These are phyloP conservation scores for Tolypeutes matacus DNA, from an alignment of 2,797 vertebrate species.

Conservation along the genomic window DNA sequence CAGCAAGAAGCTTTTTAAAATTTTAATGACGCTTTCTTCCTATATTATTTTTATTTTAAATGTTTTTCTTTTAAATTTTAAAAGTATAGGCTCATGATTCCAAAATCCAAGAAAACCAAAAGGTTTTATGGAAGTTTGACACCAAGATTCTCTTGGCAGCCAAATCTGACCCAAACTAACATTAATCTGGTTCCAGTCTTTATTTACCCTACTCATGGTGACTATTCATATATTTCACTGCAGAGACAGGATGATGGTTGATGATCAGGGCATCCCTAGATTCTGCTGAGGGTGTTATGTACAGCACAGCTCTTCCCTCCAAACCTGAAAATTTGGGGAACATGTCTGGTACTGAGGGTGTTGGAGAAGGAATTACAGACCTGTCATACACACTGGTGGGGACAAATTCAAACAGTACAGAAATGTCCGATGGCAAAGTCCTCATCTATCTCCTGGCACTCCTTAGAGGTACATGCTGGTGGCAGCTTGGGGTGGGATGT, in stretches of 20 bases:
- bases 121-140: background rate
- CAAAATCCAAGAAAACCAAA: background rate
- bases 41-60: background rate
- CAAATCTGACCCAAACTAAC: background rate
- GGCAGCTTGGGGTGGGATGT: background rate
- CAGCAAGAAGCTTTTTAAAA: background rate
- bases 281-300: background rate
- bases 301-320: background rate
- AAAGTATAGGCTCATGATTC: background rate
- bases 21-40: background rate
- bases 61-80: background rate
- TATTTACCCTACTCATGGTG: background rate
- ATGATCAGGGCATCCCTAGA: background rate
- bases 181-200: background rate
- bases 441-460: background rate
- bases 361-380: background rate
- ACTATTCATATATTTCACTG: background rate
- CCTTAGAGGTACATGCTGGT: background rate
- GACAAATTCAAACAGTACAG: background rate
- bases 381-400: background rate
- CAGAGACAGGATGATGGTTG: background rate
- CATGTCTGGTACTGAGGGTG: background rate
- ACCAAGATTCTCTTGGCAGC: background rate
- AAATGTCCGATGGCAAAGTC: background rate
- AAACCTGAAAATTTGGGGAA: background rate